A percentile compares a stretch with the other conserved stretches of the same genome.
These are phyloP conservation scores for Kuschelorhynchus macadamiae DNA, from an alignment of 2,888 invertebrate genomes.

Conservation along the genomic window DNA sequence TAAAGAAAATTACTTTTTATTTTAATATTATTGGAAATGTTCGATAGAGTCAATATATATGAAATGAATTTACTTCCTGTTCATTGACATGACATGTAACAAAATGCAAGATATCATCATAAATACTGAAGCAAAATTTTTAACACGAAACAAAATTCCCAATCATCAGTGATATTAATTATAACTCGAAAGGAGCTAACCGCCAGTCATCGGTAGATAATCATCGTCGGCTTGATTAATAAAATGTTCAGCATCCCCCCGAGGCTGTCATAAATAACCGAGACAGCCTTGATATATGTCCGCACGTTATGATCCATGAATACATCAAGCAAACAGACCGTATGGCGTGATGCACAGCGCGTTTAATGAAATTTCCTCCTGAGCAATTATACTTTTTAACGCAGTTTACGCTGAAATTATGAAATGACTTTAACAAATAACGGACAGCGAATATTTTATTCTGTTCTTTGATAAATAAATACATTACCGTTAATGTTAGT, in stretches of 20 bases:
- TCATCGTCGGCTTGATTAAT: conserved; percentile 59
- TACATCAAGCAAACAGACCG: conserved; percentile 54
- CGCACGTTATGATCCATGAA: conserved; percentile 64
- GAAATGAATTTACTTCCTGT: too few species aligned
- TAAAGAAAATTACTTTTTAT: too few species aligned
- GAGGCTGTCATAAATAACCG: conserved; percentile 62
- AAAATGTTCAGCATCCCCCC: conserved; percentile 58
- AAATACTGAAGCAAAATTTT: neutral
- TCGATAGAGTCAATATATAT: too few species aligned
- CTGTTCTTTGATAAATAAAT: too few species aligned
- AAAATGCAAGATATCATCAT: neutral
- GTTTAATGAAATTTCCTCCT: conserved; percentile 47
- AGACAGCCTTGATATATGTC: conserved; percentile 64
- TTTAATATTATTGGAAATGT: too few species aligned
- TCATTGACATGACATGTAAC: too few species aligned
- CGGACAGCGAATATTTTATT: too few species aligned
- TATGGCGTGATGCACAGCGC: conserved; percentile 48
- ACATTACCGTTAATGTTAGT: too few species aligned
- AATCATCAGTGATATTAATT: conserved; percentile 52
- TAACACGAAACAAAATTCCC: conserved; percentile 43
- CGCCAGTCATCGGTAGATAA: conserved; percentile 56
- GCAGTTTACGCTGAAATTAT: neutral
- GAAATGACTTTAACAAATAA: neutral
- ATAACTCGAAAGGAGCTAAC: conserved; percentile 47
- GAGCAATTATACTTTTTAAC: conserved; percentile 3